Percentiles rank a stretch among this genome's conserved stretches.
These are phyloP conservation scores for Ispidina lecontei DNA, from an alignment of 2,797 vertebrate species.

Conservation along the genomic window DNA sequence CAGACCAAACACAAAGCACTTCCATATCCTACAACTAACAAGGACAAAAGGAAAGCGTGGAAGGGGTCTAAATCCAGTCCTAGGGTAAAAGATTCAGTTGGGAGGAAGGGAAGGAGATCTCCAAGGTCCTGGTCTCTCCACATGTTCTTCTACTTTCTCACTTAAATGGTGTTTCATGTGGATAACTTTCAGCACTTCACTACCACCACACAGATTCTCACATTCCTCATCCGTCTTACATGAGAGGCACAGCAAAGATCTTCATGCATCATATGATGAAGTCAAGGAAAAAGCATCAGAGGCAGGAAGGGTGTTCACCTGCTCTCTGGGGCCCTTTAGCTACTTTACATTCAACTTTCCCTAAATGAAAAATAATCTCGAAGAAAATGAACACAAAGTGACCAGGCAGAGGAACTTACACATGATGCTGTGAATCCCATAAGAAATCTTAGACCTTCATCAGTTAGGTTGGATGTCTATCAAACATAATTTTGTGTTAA, in stretches of 20 bases:
- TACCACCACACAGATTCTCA: not conserved
- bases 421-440: not conserved
- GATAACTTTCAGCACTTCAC: not conserved
- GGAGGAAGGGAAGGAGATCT: not conserved
- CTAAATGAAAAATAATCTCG: not conserved
- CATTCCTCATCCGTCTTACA: not conserved
- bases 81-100: not conserved
- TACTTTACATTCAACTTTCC: not conserved
- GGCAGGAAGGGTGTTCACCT: not conserved
- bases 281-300: not conserved
- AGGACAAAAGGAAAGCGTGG: not conserved
- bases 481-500: not conserved
- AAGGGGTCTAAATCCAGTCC: not conserved
- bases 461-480: not conserved
- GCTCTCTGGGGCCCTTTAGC: not conserved
- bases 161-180: not conserved
- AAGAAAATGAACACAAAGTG: not conserved
- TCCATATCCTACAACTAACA: not conserved
- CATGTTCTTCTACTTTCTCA: not conserved
- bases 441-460: not conserved
- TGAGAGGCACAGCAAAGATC: not conserved
- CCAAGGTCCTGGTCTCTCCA: not conserved
- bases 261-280: not conserved
- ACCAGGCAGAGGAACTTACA: not conserved
- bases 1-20: accelerated